Evolutionary conservation across 35 echinoderm and acorn worm species (phyloP), one percentile per base, ranked within the genome.

Genomic region (Ophioderma brevispina): DNA sequence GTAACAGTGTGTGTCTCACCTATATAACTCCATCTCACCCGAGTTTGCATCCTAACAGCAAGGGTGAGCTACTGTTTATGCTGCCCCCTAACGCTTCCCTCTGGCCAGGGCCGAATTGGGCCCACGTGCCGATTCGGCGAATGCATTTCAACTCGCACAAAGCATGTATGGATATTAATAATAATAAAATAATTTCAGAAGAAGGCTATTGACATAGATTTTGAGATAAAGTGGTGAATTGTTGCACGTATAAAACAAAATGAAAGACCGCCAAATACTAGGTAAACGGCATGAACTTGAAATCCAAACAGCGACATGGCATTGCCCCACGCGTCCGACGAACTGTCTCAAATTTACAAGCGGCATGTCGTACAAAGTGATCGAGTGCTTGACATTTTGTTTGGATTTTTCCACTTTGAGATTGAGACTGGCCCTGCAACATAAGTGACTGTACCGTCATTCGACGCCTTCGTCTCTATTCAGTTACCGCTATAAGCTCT

Each of bases 131-230:
- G 59, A 30, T 70, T 70, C 15, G 59, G 15, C 28, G 59, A 70
- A 70, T 70, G 3, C 59, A 46, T 46, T 46, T 46, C 41, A 46
- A 70, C 23, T 18, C 59, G n/a, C n/a, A 70, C 59, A 70, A 30
- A 70, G 15, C 59, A 6, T 70, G 28, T 70, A 70, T 70, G 15
- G 59, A 30, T 70, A 25, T 70, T 70, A 30, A 70, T 25, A 70
- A 30, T 25, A 30, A 70, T 25, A 70, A 70, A 15, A 70, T 70
- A 25, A 70, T 8, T 70, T 70, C 59, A 25, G 59, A 25, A 25
- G 59, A 25, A 70, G 59, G 59, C 59, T 70, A 70, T 70, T 70
- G 59, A 70, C 59, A 70, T 30, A 70, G 28, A 70, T 70, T 70
- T 70, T 25, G 4, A 70, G 17, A 70, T 18, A 70, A 30, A 70